These are phyloP conservation scores for Hoplodrina ambigua DNA, from an alignment of 2,888 invertebrate genomes.

Conservation along the genomic window DNA sequence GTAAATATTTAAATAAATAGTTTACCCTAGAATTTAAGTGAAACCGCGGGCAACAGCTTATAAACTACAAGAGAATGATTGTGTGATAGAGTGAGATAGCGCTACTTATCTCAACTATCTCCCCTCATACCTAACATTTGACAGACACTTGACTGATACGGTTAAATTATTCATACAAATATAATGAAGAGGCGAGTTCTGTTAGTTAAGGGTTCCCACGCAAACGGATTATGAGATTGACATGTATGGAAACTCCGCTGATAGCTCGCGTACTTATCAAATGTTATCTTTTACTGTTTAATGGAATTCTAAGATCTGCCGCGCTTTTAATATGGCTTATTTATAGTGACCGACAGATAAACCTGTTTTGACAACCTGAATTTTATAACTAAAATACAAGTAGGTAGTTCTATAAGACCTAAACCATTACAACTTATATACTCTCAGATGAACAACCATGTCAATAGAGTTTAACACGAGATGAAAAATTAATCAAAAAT, in stretches of 20 bases:
- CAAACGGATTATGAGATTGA: slow-evolving; percentile 53
- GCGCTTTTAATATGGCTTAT: slow-evolving; percentile 8
- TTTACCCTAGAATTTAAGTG: not conserved
- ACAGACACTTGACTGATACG: slow-evolving; percentile 60
- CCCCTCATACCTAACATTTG: slow-evolving; percentile 50
- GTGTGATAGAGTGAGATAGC: slow-evolving; percentile 40
- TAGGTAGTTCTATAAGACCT: too few species aligned
- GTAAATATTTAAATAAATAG: too few species aligned
- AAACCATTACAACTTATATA: too few species aligned
- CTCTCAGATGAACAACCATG: too few species aligned
- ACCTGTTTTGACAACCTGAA: too few species aligned
- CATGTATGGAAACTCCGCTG: slow-evolving; percentile 40
- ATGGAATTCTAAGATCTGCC: slow-evolving; percentile 11
- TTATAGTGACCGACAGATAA: too few species aligned
- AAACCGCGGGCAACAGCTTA: not conserved
- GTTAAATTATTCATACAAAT: slow-evolving; percentile 58
- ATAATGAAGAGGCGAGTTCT: slow-evolving; percentile 45
- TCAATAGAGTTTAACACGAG: too few species aligned
- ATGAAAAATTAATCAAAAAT: too few species aligned
- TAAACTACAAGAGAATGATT: slow-evolving; percentile 9
- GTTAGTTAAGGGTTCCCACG: slow-evolving; percentile 48
- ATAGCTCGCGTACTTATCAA: slow-evolving; percentile 16
- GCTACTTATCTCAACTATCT: slow-evolving; percentile 51
- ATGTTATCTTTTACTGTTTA: slow-evolving; percentile 23
- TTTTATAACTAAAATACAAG: too few species aligned